These are phyloP conservation scores for Frankliniella fusca DNA, from an alignment of 2,888 invertebrate genomes.

Conservation along the genomic window DNA sequence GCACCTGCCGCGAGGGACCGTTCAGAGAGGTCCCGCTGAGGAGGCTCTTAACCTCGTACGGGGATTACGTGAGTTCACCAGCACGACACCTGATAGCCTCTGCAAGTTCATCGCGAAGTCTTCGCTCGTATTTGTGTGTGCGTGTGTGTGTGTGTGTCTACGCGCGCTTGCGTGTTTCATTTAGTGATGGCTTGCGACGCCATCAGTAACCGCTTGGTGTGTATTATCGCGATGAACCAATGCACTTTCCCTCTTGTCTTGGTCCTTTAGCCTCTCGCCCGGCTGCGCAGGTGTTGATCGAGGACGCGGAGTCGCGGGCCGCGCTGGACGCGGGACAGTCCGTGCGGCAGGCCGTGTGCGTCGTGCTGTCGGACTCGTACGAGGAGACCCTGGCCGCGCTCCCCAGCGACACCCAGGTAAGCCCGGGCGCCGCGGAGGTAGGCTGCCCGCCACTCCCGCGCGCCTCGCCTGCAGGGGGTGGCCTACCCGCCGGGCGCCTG, in stretches of 20 bases:
- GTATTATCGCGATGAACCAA: too few species aligned
- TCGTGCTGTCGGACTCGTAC: neutral
- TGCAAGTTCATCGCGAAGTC: too few species aligned
- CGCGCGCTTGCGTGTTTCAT: neutral
- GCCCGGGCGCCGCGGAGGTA: neutral
- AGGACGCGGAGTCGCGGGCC: neutral
- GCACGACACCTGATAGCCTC: too few species aligned
- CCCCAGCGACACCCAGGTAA: constrained; percentile 2
- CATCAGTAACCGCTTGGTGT: too few species aligned
- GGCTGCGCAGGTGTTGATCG: neutral
- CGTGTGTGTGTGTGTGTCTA: neutral
- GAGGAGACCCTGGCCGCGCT: neutral
- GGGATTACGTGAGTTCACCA: neutral
- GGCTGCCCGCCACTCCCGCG: neutral
- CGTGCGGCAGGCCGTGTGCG: neutral
- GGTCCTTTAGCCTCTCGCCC: too few species aligned
- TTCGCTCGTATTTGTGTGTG: neutral
- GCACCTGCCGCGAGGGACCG: neutral
- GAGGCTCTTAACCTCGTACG: neutral
- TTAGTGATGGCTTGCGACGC: too few species aligned
- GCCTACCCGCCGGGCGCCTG: neutral
- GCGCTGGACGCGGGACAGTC: neutral
- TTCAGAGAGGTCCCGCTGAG: constrained; percentile 1
- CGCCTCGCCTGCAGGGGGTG: neutral
- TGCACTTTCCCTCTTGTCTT: neutral